Conservation (phyloP, 2,888 invertebrate genomes). For the Melolontha melolontha region DNA sequence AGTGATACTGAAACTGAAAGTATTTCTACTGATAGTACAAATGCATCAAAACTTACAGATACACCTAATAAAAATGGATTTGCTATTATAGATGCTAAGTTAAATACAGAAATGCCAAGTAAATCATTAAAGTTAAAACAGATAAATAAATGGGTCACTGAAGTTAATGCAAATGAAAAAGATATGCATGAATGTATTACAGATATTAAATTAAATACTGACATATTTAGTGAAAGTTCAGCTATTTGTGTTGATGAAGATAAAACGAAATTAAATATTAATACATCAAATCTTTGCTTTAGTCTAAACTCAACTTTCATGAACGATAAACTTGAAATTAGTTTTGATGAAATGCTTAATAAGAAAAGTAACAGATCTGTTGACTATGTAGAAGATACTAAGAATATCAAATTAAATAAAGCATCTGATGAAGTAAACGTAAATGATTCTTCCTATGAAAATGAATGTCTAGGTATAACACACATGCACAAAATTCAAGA, state of each 20-base stretch:
- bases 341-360: conserved; percentile 56
- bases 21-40: conserved; percentile 1
- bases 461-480: conserved; percentile 2
- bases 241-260: conserved; percentile 52
- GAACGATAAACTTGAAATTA: conserved; percentile 41
- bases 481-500: neutral
- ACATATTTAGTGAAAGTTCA: conserved; percentile 55
- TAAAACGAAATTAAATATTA: conserved; percentile 39
- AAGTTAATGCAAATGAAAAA: conserved; percentile 20
- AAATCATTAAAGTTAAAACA: conserved; percentile 3
- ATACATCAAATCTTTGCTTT: conserved; percentile 29
- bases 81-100: neutral
- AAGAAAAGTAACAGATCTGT: neutral
- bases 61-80: neutral
- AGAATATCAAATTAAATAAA: neutral
- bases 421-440: neutral
- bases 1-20: conserved; percentile 33
- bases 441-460: conserved; percentile 37
- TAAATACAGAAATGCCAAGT: neutral
- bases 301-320: conserved; percentile 55
- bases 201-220: conserved; percentile 32
- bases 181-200: neutral
- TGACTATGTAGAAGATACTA: neutral
- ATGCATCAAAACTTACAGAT: neutral
- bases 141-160: conserved; percentile 33